These are phyloP conservation scores for Equus quagga DNA, from an alignment of 2,113 vertebrate genomes.

Conservation along the genomic window DNA sequence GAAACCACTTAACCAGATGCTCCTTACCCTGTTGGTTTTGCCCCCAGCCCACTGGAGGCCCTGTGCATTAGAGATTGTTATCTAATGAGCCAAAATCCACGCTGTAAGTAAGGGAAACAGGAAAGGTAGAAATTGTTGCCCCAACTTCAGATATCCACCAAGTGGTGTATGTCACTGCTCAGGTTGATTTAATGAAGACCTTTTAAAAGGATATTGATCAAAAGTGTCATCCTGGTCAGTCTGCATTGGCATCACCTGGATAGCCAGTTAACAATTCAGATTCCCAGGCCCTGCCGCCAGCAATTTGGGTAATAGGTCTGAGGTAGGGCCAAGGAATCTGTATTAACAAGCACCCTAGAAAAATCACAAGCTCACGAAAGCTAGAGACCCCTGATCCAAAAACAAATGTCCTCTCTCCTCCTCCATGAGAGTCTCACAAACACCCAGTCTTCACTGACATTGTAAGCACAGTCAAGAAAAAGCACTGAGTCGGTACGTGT, in stretches of 20 bases:
- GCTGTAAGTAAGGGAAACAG: constrained; percentile 30
- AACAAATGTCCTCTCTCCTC: background rate
- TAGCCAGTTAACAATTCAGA: background rate
- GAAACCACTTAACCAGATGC: constrained; percentile 52
- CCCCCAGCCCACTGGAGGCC: background rate
- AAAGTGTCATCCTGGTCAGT: background rate
- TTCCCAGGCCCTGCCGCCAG: background rate
- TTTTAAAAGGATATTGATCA: background rate
- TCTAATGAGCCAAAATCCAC: constrained; percentile 51
- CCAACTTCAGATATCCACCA: constrained; percentile 44
- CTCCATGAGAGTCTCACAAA: background rate
- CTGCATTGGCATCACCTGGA: background rate
- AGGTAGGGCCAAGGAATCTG: background rate
- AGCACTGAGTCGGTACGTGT: background rate
- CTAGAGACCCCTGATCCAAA: background rate
- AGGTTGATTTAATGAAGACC: background rate
- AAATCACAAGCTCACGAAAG: background rate
- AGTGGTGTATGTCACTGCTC: background rate
- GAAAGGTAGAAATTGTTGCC: constrained; percentile 64
- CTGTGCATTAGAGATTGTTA: background rate
- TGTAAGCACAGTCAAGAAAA: background rate
- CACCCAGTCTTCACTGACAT: background rate
- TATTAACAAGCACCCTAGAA: background rate
- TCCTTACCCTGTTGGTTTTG: constrained; percentile 50
- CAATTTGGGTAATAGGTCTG: background rate